These are phyloP conservation scores for Cephonodes hylas DNA, from an alignment of 2,888 invertebrate species.

Conservation along the genomic window DNA sequence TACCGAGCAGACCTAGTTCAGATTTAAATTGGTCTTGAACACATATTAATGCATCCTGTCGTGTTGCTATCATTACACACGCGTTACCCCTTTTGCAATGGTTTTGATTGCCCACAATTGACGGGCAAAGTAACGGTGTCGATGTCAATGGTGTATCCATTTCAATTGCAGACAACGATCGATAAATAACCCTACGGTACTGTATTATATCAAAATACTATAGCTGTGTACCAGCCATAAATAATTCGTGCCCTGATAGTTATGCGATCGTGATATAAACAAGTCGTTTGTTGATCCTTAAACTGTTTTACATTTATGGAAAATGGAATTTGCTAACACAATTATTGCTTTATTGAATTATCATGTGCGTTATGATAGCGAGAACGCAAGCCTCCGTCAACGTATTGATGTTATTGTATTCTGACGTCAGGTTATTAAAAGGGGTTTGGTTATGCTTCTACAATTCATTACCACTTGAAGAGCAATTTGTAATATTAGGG, in stretches of 20 bases:
- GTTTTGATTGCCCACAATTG: conserved; percentile 52
- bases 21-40: neutral
- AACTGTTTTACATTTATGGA: conserved; percentile 23
- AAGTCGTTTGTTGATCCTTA: conserved; percentile 23
- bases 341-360: neutral
- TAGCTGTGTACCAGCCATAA: conserved; percentile 22
- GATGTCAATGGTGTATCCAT: conserved; percentile 50
- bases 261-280: conserved; percentile 28
- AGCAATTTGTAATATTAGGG: too few species aligned
- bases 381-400: neutral
- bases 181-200: conserved; percentile 49
- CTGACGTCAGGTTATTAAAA: neutral
- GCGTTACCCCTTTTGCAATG: conserved; percentile 19
- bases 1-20: neutral
- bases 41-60: neutral
- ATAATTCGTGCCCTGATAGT: conserved; percentile 30
- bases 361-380: neutral
- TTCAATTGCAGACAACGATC: conserved; percentile 55
- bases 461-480: too few species aligned
- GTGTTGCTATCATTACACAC: conserved; percentile 1
- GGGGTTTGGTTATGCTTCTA: too few species aligned
- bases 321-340: conserved; percentile 7
- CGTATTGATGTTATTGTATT: neutral
- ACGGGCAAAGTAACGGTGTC: conserved; percentile 62
- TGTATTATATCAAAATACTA: conserved; percentile 26